These are phyloP conservation scores for Crocidura indochinensis DNA, from an alignment of 2,797 vertebrate genomes.

Conservation along the genomic window DNA sequence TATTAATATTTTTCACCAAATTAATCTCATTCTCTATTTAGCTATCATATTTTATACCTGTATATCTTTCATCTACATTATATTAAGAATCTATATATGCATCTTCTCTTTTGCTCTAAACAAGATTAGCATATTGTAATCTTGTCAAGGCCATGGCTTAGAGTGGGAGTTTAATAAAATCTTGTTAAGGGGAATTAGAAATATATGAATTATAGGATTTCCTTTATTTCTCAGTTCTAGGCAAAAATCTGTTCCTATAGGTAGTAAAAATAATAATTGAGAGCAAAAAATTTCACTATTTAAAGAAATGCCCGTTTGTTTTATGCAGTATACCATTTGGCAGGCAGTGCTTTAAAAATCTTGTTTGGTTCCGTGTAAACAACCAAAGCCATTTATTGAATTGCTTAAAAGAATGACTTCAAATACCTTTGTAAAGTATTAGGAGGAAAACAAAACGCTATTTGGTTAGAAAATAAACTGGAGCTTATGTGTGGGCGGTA, in stretches of 20 bases:
- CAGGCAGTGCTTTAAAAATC: slow-evolving; percentile 51
- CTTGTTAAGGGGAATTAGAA: slow-evolving; percentile 34
- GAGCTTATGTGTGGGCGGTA: slow-evolving; percentile 53
- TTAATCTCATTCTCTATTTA: not conserved
- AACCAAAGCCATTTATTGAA: slow-evolving; percentile 24
- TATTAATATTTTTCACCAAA: not conserved
- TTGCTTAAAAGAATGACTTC: slow-evolving; percentile 54
- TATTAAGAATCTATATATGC: not conserved
- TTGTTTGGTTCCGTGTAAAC: slow-evolving; percentile 31
- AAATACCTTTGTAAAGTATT: slow-evolving; percentile 68
- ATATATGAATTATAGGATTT: not conserved
- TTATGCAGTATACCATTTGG: slow-evolving; percentile 25
- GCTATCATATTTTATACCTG: not conserved
- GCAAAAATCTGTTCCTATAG: not conserved
- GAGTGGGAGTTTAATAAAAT: slow-evolving; percentile 13
- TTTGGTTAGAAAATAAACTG: slow-evolving; percentile 68
- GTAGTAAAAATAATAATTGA: slow-evolving; percentile 62
- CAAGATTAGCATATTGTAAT: not conserved
- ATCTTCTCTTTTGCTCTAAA: not conserved
- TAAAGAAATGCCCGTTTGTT: slow-evolving; percentile 39
- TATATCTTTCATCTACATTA: not conserved
- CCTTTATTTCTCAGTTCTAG: not conserved
- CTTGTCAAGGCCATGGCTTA: not conserved
- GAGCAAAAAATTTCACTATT: slow-evolving; percentile 59
- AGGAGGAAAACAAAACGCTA: slow-evolving; percentile 62